Base-by-base conservation (phyloP, 1,140 invertebrate genomes). In the Ceratina calcarata region DNA sequence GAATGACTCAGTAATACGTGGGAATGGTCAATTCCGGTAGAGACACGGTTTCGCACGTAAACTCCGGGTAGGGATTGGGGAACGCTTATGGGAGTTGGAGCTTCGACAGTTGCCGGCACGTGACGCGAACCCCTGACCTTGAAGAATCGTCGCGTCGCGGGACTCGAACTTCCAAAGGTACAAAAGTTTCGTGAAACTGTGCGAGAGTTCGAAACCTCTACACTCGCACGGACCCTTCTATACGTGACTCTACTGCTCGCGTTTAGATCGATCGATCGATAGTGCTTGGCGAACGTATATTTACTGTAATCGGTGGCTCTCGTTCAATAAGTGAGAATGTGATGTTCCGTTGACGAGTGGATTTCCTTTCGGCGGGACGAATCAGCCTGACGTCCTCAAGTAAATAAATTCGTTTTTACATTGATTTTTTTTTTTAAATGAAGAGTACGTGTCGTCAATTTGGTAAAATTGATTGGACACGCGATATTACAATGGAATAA, bases 141-240 rank as follows among this genome's bases (percentile, higher is more conserved):
- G 79, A 79, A 61, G 70, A 22, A 84, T 86, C 58, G 73, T 53
- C 20, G 55, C 60, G 49, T 65, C n/a, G 62, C 32, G 18, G 27
- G 71, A 72, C 37, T 64, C 24, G 15, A 77, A 85, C 77, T 84
- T 84, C 62, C 10, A 49, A 20, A 27, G 53, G 78, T 65, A 37
- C 53, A 61, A 81, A 85, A 84, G 78, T 84, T 83, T 32, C 7
- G 58, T 51, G 74, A 67, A 74, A 78, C 74, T 85, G 70, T 20
- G 53, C 18, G 27, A 37, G 58, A 76, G 58, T 67, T 61, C 12
- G 2, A 22, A 15, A 22, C 24, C 69, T 55, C 37, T 24, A 1
- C 16, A 6, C 0, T 3, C 20, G 13, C n/a, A 22, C 22, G 27
- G 69, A 61, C 27, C 60, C 45, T 67, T 51, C 3, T 45, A 10